Evolutionary conservation across 2,888 invertebrate genomes (phyloP), one percentile per base, ranked within the genome.

Genomic region (Folsomia candida): DNA sequence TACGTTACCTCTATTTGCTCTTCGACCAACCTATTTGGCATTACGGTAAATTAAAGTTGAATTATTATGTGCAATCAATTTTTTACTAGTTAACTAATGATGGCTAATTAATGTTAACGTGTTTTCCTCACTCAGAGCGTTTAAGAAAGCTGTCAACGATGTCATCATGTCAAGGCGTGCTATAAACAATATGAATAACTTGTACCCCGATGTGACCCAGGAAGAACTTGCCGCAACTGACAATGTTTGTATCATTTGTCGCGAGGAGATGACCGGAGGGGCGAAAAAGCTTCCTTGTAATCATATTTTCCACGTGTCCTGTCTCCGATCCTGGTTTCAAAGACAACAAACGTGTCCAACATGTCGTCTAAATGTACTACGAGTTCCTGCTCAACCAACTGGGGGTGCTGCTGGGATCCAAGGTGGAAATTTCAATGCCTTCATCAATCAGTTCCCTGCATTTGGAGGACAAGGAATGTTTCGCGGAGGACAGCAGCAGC

Each of bases 301-400:
- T 83, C 99, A 99, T 84, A 98, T 99, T 81, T 99, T 99, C 87
- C 99, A 99, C 85, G 93, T 97, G 60, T 92, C 93, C 68, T 99
- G 99, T 84, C 87, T 99, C 68, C 89, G 98, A 63, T 95, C 97
- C 51, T 99, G 99, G 99, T 99, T 99, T 86, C 99, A 99, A 85
- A 89, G 99, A 9, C 99, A 99, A 83, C 99, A 99, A 85, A 99
- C 99, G 2, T 99, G 99, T 82, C 99, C 99, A 0, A 99, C 99
- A 2, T 99, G 99, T 83, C 89, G 97, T 18, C 87, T 97, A 76
- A 97, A 98, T 84, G 95, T 90, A 67, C 82, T 90, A 65, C 83
- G 86, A 72, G 83, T 85, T 3, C 82, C 81, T 6, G 75, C 81
- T 61, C 25, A 58, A 26, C 67, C 63, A 18, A 65, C 28, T 61